Conservation (phyloP, 2,888 invertebrate genomes). For the Acrobasis repandana region DNA sequence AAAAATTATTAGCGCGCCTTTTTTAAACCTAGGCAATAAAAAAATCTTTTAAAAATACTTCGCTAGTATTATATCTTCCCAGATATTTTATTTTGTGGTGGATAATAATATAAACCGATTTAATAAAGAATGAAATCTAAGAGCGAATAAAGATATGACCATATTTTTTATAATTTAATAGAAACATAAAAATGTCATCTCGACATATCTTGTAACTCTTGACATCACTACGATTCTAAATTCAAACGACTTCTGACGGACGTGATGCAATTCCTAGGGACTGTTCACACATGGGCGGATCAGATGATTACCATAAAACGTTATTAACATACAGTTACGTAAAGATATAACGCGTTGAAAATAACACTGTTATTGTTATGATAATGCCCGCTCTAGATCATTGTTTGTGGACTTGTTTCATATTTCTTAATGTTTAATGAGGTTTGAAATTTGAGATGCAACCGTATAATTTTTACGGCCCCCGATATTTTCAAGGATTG, state of each 20-base stretch:
- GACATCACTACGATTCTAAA: conserved; percentile 21
- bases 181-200: no score
- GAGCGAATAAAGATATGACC: no score
- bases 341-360: conserved; percentile 28
- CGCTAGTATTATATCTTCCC: no score
- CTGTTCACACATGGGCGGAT: conserved; percentile 34
- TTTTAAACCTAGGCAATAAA: no score
- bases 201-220: not conserved
- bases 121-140: no score
- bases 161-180: no score
- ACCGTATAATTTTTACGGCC: conserved; percentile 1
- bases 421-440: conserved; percentile 24
- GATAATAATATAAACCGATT: no score
- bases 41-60: no score
- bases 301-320: conserved; percentile 34
- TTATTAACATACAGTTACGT: conserved; percentile 36
- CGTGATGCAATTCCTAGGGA: conserved; percentile 19
- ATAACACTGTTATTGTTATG: conserved; percentile 28
- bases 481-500: not conserved
- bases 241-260: conserved; percentile 18
- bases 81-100: no score
- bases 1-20: no score
- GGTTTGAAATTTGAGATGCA: not conserved
- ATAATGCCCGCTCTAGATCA: conserved; percentile 36
- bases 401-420: conserved; percentile 31